Evolutionary conservation across 2,888 invertebrate genomes (phyloP).

Genomic region (Teleiodes luculella): DNA sequence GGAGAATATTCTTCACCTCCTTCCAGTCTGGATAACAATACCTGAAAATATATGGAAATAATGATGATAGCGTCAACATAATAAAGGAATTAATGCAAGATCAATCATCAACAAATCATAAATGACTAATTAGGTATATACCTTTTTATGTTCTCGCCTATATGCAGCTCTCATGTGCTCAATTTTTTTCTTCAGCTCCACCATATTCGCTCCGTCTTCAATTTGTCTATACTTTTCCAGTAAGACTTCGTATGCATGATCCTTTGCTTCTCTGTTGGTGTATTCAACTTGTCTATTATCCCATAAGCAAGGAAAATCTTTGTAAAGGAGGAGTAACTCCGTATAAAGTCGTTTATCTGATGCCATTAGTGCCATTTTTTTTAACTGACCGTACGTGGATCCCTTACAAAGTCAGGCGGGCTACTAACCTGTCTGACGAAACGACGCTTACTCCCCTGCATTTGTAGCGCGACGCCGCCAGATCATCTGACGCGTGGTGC

Average conservation of each 20-base stretch:
- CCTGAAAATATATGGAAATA: too few species aligned
- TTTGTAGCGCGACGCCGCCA: constrained; percentile 9
- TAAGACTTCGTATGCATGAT: constrained; percentile 25
- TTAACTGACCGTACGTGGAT: background rate
- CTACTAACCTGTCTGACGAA: background rate
- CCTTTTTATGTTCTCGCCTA: constrained; percentile 29
- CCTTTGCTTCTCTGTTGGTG: constrained; percentile 22
- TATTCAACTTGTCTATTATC: constrained; percentile 26
- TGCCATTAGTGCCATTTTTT: constrained; percentile 6
- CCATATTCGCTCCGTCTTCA: constrained; percentile 22
- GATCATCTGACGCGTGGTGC: constrained; percentile 7
- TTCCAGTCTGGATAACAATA: constrained; percentile 5
- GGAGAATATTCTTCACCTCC: constrained; percentile 10
- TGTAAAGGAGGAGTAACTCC: constrained; percentile 24
- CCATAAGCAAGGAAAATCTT: constrained; percentile 29
- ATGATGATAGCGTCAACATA: too few species aligned
- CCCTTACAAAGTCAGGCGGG: constrained; percentile 7
- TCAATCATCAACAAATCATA: too few species aligned
- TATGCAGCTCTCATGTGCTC: constrained; percentile 28
- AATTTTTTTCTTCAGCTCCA: constrained; percentile 28
- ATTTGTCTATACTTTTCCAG: constrained; percentile 27
- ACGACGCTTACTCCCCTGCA: background rate
- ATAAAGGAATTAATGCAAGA: too few species aligned
- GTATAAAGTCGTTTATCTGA: constrained; percentile 13
- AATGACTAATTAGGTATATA: background rate